Evolutionary conservation across 2,797 vertebrate genomes (phyloP).

Genomic region (Valencia hispanica): DNA sequence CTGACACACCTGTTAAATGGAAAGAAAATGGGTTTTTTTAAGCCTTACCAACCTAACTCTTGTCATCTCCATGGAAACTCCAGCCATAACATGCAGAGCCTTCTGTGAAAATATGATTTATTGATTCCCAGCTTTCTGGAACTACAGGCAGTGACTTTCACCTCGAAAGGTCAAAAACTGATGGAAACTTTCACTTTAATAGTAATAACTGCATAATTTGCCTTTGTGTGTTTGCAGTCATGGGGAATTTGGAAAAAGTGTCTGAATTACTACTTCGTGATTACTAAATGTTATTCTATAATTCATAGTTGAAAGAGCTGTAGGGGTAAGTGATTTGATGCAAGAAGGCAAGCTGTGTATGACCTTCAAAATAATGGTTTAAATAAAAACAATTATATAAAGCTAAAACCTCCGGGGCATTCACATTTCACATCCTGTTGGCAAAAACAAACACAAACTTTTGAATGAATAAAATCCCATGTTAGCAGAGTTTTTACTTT

Average conservation of each 20-base stretch:
- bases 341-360: background rate
- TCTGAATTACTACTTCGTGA: background rate
- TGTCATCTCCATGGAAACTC: background rate
- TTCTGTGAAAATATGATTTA: background rate
- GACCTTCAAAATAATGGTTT: background rate
- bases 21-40: background rate
- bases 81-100: background rate
- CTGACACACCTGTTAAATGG: slow-evolving; percentile 1
- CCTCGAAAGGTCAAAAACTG: background rate
- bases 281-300: background rate
- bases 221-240: background rate
- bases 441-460: background rate
- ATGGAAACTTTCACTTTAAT: background rate
- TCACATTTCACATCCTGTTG: background rate
- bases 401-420: background rate
- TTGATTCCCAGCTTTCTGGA: background rate
- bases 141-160: background rate
- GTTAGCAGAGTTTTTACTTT: background rate
- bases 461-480: too few species aligned
- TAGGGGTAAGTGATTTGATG: background rate
- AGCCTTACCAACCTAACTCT: background rate
- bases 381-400: background rate
- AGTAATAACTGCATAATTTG: background rate
- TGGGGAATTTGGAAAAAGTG: background rate
- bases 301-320: background rate